Evolutionary conservation across 30 jellyfish, hydroid and myxozoan genomes (phyloP).

Genomic region (Turritopsis dohrnii): DNA sequence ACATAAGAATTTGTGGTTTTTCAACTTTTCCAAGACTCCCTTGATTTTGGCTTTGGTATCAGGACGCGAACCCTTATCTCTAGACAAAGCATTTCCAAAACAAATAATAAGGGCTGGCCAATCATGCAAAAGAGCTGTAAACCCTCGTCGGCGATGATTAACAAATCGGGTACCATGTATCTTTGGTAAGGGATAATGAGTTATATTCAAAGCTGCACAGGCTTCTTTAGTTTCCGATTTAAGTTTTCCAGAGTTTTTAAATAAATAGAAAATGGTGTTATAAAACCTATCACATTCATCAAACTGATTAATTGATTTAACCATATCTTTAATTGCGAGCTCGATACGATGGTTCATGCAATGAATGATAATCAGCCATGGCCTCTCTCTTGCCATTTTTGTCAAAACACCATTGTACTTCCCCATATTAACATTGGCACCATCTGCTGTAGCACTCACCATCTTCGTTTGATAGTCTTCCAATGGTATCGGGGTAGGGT

Average conservation of each 20-base stretch:
- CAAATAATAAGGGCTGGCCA: conserved; percentile 42
- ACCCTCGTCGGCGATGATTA: conserved; percentile 40
- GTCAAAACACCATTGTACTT: conserved; percentile 47
- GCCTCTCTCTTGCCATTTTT: conserved; percentile 33
- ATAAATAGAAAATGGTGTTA: conserved; percentile 18
- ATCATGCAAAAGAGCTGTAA: conserved; percentile 19
- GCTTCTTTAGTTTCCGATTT: conserved; percentile 32
- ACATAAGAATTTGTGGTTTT: not conserved
- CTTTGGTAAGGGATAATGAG: conserved; percentile 34
- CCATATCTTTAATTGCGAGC: conserved; percentile 45
- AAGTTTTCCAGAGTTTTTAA: no score
- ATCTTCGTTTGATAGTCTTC: conserved; percentile 24
- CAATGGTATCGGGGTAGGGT: no score
- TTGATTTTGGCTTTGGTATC: conserved; percentile 42
- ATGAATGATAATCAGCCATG: conserved; percentile 44
- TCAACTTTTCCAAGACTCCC: conserved; percentile 32
- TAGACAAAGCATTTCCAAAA: conserved; percentile 26
- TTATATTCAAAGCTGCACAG: conserved; percentile 24
- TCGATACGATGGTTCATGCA: conserved; percentile 48
- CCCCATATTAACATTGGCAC: conserved; percentile 56
- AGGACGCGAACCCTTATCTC: conserved; percentile 13
- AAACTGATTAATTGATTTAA: conserved; percentile 13
- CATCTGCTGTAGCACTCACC: conserved; percentile 42
- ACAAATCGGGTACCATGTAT: conserved; percentile 49
- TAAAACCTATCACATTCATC: conserved; percentile 25